A percentile compares a stretch with the other conserved stretches of the same genome.
phyloP scores from a whole-genome alignment of 2,888 invertebrate species.

The Gari tellinella region DNA sequence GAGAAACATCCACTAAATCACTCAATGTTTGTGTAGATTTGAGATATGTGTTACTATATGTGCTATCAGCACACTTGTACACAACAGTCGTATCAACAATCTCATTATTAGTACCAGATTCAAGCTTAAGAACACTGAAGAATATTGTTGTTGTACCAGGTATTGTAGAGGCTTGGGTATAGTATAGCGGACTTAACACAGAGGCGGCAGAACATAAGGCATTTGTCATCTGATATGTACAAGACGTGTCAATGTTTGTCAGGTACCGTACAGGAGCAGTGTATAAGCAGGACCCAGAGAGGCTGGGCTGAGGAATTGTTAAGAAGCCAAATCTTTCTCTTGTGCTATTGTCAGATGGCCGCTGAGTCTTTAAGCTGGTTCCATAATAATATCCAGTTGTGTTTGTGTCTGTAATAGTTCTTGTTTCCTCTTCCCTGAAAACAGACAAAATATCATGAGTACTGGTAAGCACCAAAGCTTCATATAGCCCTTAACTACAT shows the following conservation, averaged over 20 bases:
- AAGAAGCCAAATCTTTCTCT: constrained; percentile 60
- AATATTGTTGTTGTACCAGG: constrained; percentile 62
- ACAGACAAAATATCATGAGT: background rate
- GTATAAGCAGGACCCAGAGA: constrained; percentile 72
- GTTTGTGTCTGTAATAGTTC: constrained; percentile 34
- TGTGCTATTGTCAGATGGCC: constrained; percentile 2
- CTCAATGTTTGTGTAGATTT: constrained; percentile 46
- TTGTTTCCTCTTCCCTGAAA: constrained; percentile 63
- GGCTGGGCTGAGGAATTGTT: constrained; percentile 72
- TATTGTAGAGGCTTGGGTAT: constrained; percentile 64
- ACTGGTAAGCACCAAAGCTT: too few relatives aligned
- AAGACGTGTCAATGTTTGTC: constrained; percentile 64
- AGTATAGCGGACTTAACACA: constrained; percentile 74
- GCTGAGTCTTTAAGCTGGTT: constrained; percentile 59
- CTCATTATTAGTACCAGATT: constrained; percentile 18
- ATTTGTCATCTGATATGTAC: constrained; percentile 64
- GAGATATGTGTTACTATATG: constrained; percentile 47
- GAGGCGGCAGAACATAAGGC: constrained; percentile 64
- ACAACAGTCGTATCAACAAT: constrained; percentile 60
- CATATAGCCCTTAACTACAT: too few relatives aligned
- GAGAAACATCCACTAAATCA: constrained; percentile 30
- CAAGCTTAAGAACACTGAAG: constrained; percentile 45
- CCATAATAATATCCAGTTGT: constrained; percentile 64
- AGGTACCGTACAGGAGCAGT: constrained; percentile 78
- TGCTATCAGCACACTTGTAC: constrained; percentile 64